Evolutionary conservation across 92 coral and sea anemone genomes (phyloP), one percentile per base, ranked within the genome.

Genomic region (Parazoanthus atlanticus): DNA sequence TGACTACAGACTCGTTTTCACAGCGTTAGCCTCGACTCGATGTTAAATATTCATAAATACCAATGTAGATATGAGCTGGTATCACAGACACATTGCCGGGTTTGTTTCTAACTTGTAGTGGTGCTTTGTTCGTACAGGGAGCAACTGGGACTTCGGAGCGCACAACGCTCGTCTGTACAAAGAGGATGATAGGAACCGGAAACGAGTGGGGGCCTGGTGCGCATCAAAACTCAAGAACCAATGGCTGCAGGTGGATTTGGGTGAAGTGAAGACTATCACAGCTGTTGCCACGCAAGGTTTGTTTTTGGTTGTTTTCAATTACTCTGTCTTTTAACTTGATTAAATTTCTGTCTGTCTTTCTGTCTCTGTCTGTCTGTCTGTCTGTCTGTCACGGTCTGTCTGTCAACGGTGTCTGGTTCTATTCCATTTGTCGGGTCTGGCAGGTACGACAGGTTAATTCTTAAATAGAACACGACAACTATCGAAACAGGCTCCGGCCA

Each of bases 201-300:
- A 88, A 49, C 85, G 93, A 66, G 92, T 95, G 16, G 99, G 99
- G 23, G 97, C 92, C 21, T 97, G 99, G 99, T 97, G 99, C 80
- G 93, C 99, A 3, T 84, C 92, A 12, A 88, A 82, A 64, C 41
- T 40, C 73, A 75, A 79, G 66, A 88, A 86, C 47, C 96, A 96
- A 38, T 97, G 97, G 96, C 80, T 97, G 72, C 98, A 95, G 70
- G 96, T 97, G 78, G 98, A 95, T 80, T 92, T 97, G 69, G 95
- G 98, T 26, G 72, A 83, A 29, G 79, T 80, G 10, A 94, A 91
- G 88, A 90, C 89, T 46, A 88, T 97, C 58, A 97, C 98, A 4
- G 97, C 98, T 71, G 98, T 97, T 8, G 99, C 98, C 5, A 96
- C 98, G 34, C 99, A 96, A 89, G 99, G 98, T 96, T 69, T 33